A percentile compares a stretch with the other conserved stretches of the same genome.
Evolutionary conservation across 2,797 vertebrate genomes (phyloP).

Genomic region (Leptodactylus fallax): DNA sequence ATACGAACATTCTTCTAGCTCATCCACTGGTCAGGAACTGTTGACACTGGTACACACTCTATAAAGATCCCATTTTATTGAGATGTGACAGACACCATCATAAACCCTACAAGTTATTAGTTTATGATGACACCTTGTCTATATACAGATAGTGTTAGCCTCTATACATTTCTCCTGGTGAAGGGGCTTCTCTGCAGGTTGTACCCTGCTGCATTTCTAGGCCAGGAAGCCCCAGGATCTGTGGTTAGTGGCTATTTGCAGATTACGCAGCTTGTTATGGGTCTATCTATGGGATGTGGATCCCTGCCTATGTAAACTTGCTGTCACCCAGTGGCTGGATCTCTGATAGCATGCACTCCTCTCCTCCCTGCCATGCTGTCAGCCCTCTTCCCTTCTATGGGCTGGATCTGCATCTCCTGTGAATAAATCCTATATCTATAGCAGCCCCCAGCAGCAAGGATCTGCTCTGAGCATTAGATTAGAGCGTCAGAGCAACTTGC

Average conservation of each 20-base stretch:
- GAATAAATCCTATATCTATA: neutral
- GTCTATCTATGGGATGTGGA: neutral
- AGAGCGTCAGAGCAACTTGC: neutral
- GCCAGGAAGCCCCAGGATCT: neutral
- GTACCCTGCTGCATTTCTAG: neutral
- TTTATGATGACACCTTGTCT: neutral
- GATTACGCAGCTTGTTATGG: neutral
- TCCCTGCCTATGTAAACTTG: conserved; percentile 8
- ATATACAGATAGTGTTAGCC: too few species aligned
- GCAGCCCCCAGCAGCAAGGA: neutral
- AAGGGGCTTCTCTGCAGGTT: neutral
- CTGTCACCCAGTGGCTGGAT: neutral
- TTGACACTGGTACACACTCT: too few species aligned
- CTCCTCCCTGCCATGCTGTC: neutral
- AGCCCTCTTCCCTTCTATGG: conserved; percentile 13
- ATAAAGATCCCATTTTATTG: too few species aligned
- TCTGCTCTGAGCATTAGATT: too few species aligned
- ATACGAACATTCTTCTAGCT: too few species aligned
- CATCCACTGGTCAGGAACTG: too few species aligned
- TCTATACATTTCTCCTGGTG: neutral
- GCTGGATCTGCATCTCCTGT: neutral
- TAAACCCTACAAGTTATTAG: too few species aligned
- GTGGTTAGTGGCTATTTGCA: neutral
- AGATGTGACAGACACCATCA: too few species aligned
- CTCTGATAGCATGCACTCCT: conserved; percentile 2